phyloP scores from a whole-genome alignment of 2,888 invertebrate genomes.

The Perdita meconis region DNA sequence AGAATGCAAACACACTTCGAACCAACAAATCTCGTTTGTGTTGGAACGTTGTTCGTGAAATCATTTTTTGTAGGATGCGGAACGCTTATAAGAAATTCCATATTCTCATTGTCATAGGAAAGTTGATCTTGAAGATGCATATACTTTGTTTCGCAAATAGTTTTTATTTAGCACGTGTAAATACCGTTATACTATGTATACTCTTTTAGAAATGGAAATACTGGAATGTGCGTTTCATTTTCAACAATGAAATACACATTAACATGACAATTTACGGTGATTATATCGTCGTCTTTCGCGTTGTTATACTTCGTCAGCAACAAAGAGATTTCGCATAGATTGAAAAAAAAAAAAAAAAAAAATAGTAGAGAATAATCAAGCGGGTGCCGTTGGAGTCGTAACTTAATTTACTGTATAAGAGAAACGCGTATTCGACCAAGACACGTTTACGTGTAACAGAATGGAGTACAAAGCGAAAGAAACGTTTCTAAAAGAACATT shows the following conservation, averaged over 20 bases:
- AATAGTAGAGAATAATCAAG: neutral
- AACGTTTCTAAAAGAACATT: constrained; percentile 26
- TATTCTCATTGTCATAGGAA: constrained; percentile 25
- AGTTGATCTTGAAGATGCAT: constrained; percentile 19
- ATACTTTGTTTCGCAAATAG: constrained; percentile 13
- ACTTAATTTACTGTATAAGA: constrained; percentile 9
- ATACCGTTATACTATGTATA: constrained; percentile 62
- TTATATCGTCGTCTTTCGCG: neutral
- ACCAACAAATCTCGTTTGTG: constrained; percentile 17
- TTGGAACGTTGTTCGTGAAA: neutral
- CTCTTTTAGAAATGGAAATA: constrained; percentile 33
- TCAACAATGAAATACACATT: constrained; percentile 31
- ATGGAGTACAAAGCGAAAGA: constrained; percentile 58
- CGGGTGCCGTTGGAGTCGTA: constrained; percentile 6
- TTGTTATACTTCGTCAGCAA: constrained; percentile 7
- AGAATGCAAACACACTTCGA: constrained; percentile 11
- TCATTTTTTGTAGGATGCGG: constrained; percentile 12
- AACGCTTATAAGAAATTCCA: constrained; percentile 21
- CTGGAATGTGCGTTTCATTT: constrained; percentile 38
- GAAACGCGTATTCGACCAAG: constrained; percentile 7
- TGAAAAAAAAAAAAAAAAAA: neutral
- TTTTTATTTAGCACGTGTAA: constrained; percentile 67
- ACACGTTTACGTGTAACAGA: constrained; percentile 17
- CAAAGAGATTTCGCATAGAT: neutral
- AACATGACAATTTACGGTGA: constrained; percentile 34